These are phyloP conservation scores for Penaeus indicus DNA, from an alignment of 1,140 invertebrate genomes.

Conservation along the genomic window DNA sequence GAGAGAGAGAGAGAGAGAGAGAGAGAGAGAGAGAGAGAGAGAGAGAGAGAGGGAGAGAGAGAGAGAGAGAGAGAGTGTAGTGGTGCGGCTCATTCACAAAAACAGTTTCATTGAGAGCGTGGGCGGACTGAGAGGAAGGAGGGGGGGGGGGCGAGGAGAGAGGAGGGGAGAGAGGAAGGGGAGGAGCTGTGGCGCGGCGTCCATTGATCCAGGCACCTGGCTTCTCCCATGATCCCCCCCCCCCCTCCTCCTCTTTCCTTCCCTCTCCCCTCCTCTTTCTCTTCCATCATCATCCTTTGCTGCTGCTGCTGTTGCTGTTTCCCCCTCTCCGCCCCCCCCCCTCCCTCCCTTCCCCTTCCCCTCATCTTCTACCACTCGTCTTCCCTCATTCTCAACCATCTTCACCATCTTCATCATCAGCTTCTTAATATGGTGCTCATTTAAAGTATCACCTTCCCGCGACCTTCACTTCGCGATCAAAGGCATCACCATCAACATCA, in stretches of 20 bases:
- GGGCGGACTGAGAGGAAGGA: neutral
- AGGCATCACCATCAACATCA: too few relatives aligned
- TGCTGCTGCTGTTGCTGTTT: neutral
- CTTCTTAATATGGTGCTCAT: too few relatives aligned
- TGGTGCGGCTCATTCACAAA: slow-evolving; percentile 15
- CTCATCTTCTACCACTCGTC: neutral
- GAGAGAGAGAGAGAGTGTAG: slow-evolving; percentile 8
- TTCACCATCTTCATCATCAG: neutral
- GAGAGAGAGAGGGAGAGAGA: neutral
- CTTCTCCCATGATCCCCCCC: neutral
- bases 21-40: neutral
- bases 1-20: slow-evolving; percentile 29
- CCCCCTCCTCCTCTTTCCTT: neutral
- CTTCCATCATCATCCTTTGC: neutral
- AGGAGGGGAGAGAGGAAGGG: slow-evolving; percentile 30
- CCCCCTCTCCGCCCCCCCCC: neutral
- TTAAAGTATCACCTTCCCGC: too few relatives aligned
- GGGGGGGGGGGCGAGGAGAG: neutral
- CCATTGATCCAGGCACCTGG: slow-evolving; percentile 21
- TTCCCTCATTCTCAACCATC: neutral
- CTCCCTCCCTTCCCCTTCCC: neutral
- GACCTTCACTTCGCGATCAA: too few relatives aligned
- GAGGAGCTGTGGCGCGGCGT: slow-evolving; percentile 6
- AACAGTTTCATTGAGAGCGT: slow-evolving; percentile 3
- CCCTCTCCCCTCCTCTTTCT: slow-evolving; percentile 9